Conservation (phyloP, 2,797 vertebrate species). For the Monodelphis domestica region DNA sequence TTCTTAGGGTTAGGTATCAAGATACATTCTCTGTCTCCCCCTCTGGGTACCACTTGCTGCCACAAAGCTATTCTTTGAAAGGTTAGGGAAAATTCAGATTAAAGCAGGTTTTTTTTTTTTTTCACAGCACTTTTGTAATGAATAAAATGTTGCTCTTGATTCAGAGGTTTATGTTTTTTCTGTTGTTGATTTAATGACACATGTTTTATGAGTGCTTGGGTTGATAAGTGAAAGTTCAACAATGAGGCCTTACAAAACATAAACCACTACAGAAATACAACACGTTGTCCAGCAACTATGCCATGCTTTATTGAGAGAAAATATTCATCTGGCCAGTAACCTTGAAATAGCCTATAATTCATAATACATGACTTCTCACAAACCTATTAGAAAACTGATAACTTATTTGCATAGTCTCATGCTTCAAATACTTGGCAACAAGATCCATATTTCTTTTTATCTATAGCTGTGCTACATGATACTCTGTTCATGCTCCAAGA, state of each 20-base stretch:
- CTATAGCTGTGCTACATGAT: slow-evolving; percentile 75
- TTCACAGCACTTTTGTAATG: slow-evolving; percentile 32
- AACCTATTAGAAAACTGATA: slow-evolving; percentile 78
- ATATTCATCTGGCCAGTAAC: slow-evolving; percentile 73
- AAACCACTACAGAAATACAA: slow-evolving; percentile 36
- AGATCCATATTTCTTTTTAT: slow-evolving; percentile 80
- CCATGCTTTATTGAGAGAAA: slow-evolving; percentile 65
- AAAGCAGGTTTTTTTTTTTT: not conserved
- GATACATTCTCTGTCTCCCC: too few relatives aligned
- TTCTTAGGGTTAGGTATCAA: not conserved
- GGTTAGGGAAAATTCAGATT: not conserved
- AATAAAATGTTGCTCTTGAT: not conserved
- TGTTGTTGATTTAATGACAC: slow-evolving; percentile 74
- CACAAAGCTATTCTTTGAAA: not conserved
- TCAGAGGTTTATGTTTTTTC: slow-evolving; percentile 21
- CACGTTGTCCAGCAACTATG: slow-evolving; percentile 84
- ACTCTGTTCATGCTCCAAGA: slow-evolving; percentile 68
- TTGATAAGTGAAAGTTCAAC: slow-evolving; percentile 68
- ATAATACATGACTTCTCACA: slow-evolving; percentile 73
- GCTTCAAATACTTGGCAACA: slow-evolving; percentile 76
- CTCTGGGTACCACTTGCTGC: not conserved
- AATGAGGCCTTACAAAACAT: slow-evolving; percentile 52
- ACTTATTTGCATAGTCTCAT: slow-evolving; percentile 83
- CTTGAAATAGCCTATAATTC: slow-evolving; percentile 71
- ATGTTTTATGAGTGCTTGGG: slow-evolving; percentile 68